Evolutionary conservation across 2,888 invertebrate genomes (phyloP).

Genomic region (Thymelicus lineola): DNA sequence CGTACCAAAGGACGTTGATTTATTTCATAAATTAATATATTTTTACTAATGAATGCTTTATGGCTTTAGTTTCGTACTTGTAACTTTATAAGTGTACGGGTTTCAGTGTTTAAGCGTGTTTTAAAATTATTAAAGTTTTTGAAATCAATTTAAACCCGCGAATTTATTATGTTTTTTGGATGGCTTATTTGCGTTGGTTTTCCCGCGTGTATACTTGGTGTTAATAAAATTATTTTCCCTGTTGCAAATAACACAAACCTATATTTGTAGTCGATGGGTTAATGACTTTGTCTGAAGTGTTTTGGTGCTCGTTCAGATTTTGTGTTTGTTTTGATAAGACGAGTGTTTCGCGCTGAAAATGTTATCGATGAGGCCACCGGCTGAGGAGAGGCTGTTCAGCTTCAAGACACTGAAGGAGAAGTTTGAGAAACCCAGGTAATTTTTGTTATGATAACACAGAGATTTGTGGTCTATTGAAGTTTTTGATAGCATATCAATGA

Average conservation of each 20-base stretch:
- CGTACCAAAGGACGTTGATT: not conserved
- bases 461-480: not conserved
- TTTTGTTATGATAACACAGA: not conserved
- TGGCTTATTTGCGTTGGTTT: not conserved
- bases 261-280: conserved; percentile 19
- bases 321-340: conserved; percentile 29
- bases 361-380: conserved; percentile 63
- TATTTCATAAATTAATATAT: not conserved
- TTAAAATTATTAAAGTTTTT: not conserved
- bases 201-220: not conserved
- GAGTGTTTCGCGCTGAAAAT: conserved; percentile 52
- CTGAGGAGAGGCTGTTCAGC: conserved; percentile 69
- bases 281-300: conserved; percentile 44
- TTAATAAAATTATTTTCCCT: not conserved
- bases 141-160: not conserved
- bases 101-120: not conserved
- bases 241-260: not conserved
- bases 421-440: conserved; percentile 75
- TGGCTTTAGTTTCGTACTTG: not conserved
- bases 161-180: not conserved
- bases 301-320: conserved; percentile 10
- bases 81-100: not conserved
- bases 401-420: conserved; percentile 74
- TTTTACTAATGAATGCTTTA: not conserved
- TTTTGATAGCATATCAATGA: not conserved